Conservation (phyloP, 2,888 invertebrate genomes). For the Drosophila maculinotata region DNA sequence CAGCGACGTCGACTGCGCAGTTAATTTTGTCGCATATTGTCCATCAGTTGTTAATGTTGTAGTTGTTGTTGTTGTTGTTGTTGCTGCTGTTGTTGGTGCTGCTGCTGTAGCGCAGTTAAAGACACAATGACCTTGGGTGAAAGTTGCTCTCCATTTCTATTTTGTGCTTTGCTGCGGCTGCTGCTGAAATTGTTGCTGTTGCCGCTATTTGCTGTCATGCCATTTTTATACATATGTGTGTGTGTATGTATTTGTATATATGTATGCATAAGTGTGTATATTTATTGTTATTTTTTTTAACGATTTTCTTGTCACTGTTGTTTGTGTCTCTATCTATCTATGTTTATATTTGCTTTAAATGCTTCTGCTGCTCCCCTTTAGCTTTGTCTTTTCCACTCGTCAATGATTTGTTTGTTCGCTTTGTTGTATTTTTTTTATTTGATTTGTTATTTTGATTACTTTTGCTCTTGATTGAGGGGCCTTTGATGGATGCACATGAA, state of each 20-base stretch:
- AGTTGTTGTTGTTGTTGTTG: slow-evolving; percentile 33
- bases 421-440: slow-evolving; percentile 45
- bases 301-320: slow-evolving; percentile 59
- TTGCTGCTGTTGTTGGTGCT: slow-evolving; percentile 41
- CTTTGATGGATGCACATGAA: slow-evolving; percentile 59
- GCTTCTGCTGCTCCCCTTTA: slow-evolving; percentile 48
- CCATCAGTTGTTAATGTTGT: slow-evolving; percentile 48
- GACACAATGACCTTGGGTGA: slow-evolving; percentile 78
- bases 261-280: slow-evolving; percentile 13
- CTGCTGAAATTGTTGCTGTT: slow-evolving; percentile 26
- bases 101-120: slow-evolving; percentile 68
- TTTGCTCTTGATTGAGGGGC: slow-evolving; percentile 72
- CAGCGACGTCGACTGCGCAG: slow-evolving; percentile 42
- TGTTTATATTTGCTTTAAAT: slow-evolving; percentile 30
- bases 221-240: slow-evolving; percentile 51
- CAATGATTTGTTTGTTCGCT: slow-evolving; percentile 64
- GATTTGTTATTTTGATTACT: slow-evolving; percentile 66
- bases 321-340: slow-evolving; percentile 25
- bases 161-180: slow-evolving; percentile 59
- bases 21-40: slow-evolving; percentile 63
- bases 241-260: background rate
- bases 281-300: slow-evolving; percentile 62
- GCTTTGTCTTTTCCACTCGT: slow-evolving; percentile 43
- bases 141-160: slow-evolving; percentile 81
- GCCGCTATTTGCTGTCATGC: slow-evolving; percentile 48